Evolutionary conservation across 1,140 invertebrate species (phyloP), one percentile per base, ranked within the genome.

Genomic region (Panonychus citri): DNA sequence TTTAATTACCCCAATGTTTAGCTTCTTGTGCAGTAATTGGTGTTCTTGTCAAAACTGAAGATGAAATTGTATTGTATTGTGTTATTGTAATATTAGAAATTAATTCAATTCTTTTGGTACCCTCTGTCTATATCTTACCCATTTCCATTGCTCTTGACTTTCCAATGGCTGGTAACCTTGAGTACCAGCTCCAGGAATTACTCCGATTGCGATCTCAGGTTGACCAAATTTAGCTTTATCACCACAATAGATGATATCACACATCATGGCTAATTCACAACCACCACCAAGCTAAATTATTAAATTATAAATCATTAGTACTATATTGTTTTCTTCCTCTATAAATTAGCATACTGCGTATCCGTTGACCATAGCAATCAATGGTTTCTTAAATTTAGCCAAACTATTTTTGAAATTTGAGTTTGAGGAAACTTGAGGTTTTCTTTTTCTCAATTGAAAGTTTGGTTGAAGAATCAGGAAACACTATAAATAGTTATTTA

Each of bases 91-190:
- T n/a, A n/a, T n/a, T n/a, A n/a, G n/a, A n/a, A n/a, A n/a, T n/a
- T n/a, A n/a, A n/a, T n/a, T n/a, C n/a, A n/a, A n/a, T n/a, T n/a
- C n/a, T n/a, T n/a, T n/a, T n/a, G n/a, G n/a, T n/a, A n/a, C 1
- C 7, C 13, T 13, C 39, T 40, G 2, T 17, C 2, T 13, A 40
- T 3, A 40, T 17, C 39, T 3, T 17, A 40, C 39, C 82, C 63
- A 99, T 86, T 73, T 99, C 93, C 95, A 99, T 99, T 0, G 94
- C 89, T 68, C 87, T 87, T 17, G 88, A 94, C 71, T 99, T 99
- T 55, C 94, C 94, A 55, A 94, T 53, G 83, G 75, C 0, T 85
- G 80, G 27, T 98, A 71, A 60, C 94, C 76, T 71, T 99, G 95
- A 62, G 91, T 96, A 57, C 94, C 95, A 55, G 89, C 88, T 30